Base-by-base conservation (phyloP, 2,888 invertebrate species). In the Apodemia zela region DNA sequence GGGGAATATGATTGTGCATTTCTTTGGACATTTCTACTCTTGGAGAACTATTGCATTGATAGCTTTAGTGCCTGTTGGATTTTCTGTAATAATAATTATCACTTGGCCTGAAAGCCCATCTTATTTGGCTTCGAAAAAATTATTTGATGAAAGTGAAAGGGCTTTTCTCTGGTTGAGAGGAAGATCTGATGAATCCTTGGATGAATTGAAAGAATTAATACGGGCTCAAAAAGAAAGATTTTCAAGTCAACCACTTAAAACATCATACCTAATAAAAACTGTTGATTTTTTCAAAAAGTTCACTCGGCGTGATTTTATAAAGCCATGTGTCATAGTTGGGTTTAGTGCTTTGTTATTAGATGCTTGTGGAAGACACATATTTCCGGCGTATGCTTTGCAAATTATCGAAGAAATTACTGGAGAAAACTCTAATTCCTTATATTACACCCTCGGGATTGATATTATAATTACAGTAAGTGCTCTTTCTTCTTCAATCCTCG, bases 61-160 rank as follows among this genome's bases (percentile, higher is more conserved):
- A 0, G 69, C 74, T 0, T 7, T 81, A 4, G 45, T 79, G 0
- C 83, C 85, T 0, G 70, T 74, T 42, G 13, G 76, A 0, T 1
- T 77, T 1, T 71, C 82, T 0, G 59, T 84, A 1, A 2, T 74
- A 0, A 75, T 85, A 0, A 79, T 93, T 1, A 74, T 81, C 13
- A 85, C 92, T 0, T 80, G 93, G 68, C 93, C 93, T 0, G 95
- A 95, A 77, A 93, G 94, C 17, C 94, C 94, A 0, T 82, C 87
- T 13, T 95, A 94, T 94, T 73, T 95, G 54, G 85, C 93, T 0
- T 85, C 91, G 1, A 93, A 89, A 64, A 88, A 87, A 1, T 79
- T 82, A n/a, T 77, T 81, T 0, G 81, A 83, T 6, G 84, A 92
- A 62, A 93, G 94, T 0, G 83, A 90, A 66, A 74, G 80, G 8